Evolutionary conservation across 2,797 vertebrate genomes (phyloP).

Genomic region (Chiloscyllium punctatum): DNA sequence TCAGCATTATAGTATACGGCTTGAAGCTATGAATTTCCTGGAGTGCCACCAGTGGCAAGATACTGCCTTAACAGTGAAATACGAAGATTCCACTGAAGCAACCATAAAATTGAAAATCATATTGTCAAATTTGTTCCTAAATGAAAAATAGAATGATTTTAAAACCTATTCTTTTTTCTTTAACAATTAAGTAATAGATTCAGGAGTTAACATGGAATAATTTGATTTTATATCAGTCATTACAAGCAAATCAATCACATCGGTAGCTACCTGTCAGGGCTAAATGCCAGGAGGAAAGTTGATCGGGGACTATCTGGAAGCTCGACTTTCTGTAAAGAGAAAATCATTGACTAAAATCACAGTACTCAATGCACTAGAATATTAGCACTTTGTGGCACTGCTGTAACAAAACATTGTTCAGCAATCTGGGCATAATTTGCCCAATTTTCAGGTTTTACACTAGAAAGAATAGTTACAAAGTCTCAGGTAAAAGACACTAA

Average conservation of each 20-base stretch:
- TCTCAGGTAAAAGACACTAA: background rate
- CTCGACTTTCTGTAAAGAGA: constrained; percentile 85
- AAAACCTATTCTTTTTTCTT: background rate
- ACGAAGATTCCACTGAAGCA: background rate
- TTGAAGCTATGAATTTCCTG: background rate
- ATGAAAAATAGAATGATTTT: background rate
- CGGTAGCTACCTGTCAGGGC: constrained; percentile 83
- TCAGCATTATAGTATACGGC: background rate
- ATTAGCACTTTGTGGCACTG: background rate
- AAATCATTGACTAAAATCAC: constrained; percentile 41
- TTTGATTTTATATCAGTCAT: background rate
- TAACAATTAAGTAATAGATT: background rate
- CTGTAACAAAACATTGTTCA: background rate
- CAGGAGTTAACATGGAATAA: background rate
- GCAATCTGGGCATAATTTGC: background rate
- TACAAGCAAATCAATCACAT: background rate
- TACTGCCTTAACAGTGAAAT: background rate
- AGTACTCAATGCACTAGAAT: background rate
- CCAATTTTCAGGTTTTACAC: background rate
- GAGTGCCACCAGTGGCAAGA: background rate
- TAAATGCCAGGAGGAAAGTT: constrained; percentile 97
- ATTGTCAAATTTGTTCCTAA: background rate
- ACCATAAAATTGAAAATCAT: background rate
- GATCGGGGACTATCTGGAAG: constrained; percentile 97
- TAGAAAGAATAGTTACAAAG: background rate